These are phyloP conservation scores for Tetramorium parvispinum DNA, from an alignment of 1,140 invertebrate species.

Conservation along the genomic window DNA sequence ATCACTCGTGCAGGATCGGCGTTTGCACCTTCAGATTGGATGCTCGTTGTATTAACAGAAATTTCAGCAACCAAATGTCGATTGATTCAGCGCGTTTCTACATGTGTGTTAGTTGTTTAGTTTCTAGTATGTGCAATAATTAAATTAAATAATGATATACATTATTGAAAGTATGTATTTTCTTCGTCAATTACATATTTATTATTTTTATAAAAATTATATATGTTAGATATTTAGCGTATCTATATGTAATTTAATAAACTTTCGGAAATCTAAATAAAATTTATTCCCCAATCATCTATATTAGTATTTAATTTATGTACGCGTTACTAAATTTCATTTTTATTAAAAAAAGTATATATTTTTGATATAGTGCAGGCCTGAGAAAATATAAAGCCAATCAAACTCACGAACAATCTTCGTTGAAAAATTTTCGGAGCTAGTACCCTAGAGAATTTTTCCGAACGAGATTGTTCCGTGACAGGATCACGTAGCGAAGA, in stretches of 20 bases:
- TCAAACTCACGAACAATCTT: conserved; percentile 16
- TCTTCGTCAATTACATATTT: neutral
- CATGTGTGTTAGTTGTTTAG: neutral
- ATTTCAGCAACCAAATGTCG: conserved; percentile 23
- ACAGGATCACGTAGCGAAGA: conserved; percentile 54
- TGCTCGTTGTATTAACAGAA: conserved; percentile 45
- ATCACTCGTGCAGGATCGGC: conserved; percentile 32
- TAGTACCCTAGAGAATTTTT: conserved; percentile 51
- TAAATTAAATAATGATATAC: neutral
- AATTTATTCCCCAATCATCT: neutral
- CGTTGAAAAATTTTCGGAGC: conserved; percentile 37
- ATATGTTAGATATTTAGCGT: neutral
- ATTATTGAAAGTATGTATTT: neutral
- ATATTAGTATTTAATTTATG: neutral
- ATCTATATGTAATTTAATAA: neutral
- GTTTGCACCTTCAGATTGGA: conserved; percentile 49
- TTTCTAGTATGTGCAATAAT: neutral
- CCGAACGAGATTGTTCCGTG: conserved; percentile 49
- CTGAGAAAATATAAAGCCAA: neutral
- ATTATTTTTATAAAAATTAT: neutral
- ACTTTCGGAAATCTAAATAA: neutral
- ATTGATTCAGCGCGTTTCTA: neutral
- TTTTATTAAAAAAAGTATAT: neutral
- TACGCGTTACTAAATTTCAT: neutral
- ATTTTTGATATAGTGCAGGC: neutral